Evolutionary conservation across 2,113 vertebrate genomes (phyloP).

Genomic region (Speoplatyrhinus poulsoni): DNA sequence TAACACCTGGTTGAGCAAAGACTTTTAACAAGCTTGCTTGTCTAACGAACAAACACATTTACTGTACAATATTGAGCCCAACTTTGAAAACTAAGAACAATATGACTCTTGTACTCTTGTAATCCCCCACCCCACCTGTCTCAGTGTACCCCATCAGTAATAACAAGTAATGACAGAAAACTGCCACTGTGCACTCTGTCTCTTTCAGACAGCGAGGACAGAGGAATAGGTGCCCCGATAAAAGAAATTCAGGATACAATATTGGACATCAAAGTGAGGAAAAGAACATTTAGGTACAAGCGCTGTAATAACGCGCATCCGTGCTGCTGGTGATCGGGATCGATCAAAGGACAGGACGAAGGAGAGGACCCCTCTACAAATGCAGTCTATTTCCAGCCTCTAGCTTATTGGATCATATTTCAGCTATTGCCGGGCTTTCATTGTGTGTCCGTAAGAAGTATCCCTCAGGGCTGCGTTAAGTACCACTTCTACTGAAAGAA

Average conservation of each 20-base stretch:
- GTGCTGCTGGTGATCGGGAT: slow-evolving; percentile 43
- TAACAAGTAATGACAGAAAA: slow-evolving; percentile 50
- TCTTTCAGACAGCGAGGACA: slow-evolving; percentile 42
- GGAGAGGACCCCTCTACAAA: slow-evolving; percentile 52
- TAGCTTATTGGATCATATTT: slow-evolving; percentile 50
- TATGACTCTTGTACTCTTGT: not conserved
- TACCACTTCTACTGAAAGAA: too few relatives aligned
- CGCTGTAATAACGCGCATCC: slow-evolving; percentile 40
- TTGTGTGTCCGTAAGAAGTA: slow-evolving; percentile 1
- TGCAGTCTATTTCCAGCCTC: slow-evolving; percentile 52
- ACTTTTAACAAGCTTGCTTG: too few relatives aligned
- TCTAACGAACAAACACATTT: too few relatives aligned
- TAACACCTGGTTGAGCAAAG: too few relatives aligned
- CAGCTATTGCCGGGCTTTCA: slow-evolving; percentile 10
- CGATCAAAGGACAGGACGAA: slow-evolving; percentile 50
- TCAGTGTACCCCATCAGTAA: slow-evolving; percentile 22
- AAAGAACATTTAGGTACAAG: slow-evolving; percentile 42
- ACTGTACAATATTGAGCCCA: not conserved
- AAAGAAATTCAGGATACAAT: slow-evolving; percentile 40
- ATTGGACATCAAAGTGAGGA: slow-evolving; percentile 45
- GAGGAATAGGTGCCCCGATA: slow-evolving; percentile 45
- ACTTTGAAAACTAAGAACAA: slow-evolving; percentile 8
- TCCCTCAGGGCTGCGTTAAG: slow-evolving; percentile 7
- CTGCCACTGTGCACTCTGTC: slow-evolving; percentile 34
- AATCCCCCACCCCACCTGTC: not conserved